phyloP scores from a whole-genome alignment of 1,140 invertebrate species.

The Geopemphigus sp. region DNA sequence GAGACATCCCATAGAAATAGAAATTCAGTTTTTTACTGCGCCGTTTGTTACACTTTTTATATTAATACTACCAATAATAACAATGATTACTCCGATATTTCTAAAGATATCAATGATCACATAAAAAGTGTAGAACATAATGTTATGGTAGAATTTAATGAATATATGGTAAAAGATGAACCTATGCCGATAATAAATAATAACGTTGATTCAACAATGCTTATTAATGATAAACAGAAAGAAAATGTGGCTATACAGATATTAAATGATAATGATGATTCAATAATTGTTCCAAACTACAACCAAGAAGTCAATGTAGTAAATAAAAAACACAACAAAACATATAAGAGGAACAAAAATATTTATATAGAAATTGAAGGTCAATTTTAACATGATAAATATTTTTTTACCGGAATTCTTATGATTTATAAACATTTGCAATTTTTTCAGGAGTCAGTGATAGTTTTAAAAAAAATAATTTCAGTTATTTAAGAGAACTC shows the following conservation, averaged over 20 bases:
- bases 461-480: slow-evolving; percentile 4
- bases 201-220: background rate
- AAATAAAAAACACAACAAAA: background rate
- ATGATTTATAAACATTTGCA: background rate
- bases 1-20: background rate
- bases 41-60: background rate
- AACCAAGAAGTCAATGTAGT: background rate
- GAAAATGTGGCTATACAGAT: background rate
- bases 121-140: background rate
- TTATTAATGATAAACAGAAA: background rate
- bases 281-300: background rate
- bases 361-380: slow-evolving; percentile 33
- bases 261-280: background rate
- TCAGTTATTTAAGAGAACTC: background rate
- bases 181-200: background rate
- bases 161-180: background rate
- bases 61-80: background rate
- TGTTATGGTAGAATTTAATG: background rate
- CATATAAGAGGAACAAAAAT: background rate
- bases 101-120: background rate
- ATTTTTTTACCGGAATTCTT: too few relatives aligned
- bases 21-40: background rate
- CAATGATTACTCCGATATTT: too few relatives aligned
- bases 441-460: background rate
- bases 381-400: background rate